Evolutionary conservation across 2,113 vertebrate species (phyloP), one percentile per base, ranked within the genome.

Genomic region (Grammomys surdaster): DNA sequence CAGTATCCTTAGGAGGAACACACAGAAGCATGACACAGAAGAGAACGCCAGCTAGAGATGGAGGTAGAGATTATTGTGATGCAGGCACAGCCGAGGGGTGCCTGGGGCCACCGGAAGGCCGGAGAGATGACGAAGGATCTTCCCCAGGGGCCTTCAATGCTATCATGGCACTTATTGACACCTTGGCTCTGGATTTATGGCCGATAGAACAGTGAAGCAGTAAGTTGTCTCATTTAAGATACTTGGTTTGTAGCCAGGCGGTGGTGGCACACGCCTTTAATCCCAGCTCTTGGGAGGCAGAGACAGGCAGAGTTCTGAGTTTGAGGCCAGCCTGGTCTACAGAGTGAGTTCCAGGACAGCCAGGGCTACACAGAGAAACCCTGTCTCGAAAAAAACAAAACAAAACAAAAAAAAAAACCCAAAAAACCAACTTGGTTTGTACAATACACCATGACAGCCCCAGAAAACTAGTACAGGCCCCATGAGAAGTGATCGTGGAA

Each of bases 401-500:
- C 40, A 40, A 40, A 40, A 40, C 40, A 40, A 40, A 40, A 40
- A 2, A 40, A 40, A 40, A 40, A n/a, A n/a, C n/a, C n/a, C 40
- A 40, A 40, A 40, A 40, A 40, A 40, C 40, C 40, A 40, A 33
- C 33, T 14, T 12, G 12, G 36, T 58, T 65, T 73, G 88, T 51
- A 6, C n/a, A 2, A 19, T 65, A 72, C 40, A 54, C 51, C 28
- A 5, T 2, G n/a, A 31, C 14, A 48, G 28, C 31, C 56, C 1
- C 22, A 51, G n/a, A 56, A 82, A 72, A 63, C 43, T 6, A 51
- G 28, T 19, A 13, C 33, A 12, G 3, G 2, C 26, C 65, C 46
- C 4, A 1, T n/a, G 75, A 82, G 33, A 48, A 12, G 12, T 1
- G 33, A 28, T 19, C 10, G 1, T 2, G 5, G 6, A 19, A 13